These are phyloP conservation scores for Cossypha polioptera DNA, from an alignment of 2,797 vertebrate genomes.

Conservation along the genomic window DNA sequence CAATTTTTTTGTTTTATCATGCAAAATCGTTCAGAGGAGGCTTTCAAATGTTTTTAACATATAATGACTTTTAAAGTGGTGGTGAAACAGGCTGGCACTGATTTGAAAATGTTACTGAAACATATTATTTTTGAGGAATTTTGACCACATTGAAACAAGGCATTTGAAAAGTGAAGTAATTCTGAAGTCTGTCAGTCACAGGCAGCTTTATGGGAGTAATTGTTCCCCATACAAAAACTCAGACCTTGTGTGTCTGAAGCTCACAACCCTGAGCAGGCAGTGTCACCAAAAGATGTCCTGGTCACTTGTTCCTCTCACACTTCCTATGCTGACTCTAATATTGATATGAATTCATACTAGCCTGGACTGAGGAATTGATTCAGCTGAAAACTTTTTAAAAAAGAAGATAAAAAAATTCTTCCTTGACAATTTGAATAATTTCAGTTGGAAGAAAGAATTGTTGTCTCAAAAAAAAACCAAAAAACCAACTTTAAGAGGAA, in stretches of 20 bases:
- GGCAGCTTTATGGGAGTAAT: background rate
- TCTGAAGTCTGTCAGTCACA: background rate
- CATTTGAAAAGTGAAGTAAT: background rate
- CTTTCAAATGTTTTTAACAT: background rate
- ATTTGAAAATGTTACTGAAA: background rate
- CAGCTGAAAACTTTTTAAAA: background rate
- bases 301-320: background rate
- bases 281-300: background rate
- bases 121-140: background rate
- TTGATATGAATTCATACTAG: background rate
- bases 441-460: background rate
- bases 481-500: background rate
- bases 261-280: background rate
- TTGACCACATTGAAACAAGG: background rate
- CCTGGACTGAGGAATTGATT: background rate
- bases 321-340: background rate
- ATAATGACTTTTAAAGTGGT: background rate
- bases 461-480: background rate
- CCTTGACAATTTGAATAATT: background rate
- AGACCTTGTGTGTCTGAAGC: background rate
- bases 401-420: background rate
- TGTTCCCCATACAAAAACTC: rapidly evolving
- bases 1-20: background rate
- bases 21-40: background rate
- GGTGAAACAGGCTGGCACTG: background rate